phyloP scores from a whole-genome alignment of 2,888 invertebrate species.

The Hoplodrina blanda region DNA sequence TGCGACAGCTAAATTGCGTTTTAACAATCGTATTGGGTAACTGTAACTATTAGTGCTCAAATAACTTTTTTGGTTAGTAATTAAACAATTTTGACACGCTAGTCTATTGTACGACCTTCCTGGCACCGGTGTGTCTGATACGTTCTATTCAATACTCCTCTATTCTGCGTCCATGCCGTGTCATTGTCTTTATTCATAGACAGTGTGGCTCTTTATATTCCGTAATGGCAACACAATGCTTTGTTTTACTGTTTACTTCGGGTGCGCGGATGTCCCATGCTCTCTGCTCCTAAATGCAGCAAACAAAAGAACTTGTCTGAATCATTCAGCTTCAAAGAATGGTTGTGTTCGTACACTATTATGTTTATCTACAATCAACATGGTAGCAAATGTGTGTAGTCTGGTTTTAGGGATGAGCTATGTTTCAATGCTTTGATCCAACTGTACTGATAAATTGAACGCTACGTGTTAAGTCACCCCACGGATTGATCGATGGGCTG shows the following conservation, averaged over 20 bases:
- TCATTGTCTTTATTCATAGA: conserved; percentile 63
- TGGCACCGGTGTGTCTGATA: conserved; percentile 66
- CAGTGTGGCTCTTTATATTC: conserved; percentile 62
- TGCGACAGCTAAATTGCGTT: conserved; percentile 36
- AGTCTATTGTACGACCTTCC: conserved; percentile 55
- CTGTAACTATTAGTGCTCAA: conserved; percentile 31
- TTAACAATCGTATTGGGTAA: conserved; percentile 40
- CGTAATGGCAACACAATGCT: conserved; percentile 58
- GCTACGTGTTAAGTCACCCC: conserved; percentile 53
- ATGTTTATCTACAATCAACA: conserved; percentile 39
- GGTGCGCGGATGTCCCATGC: conserved; percentile 56
- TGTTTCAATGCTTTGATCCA: conserved; percentile 30
- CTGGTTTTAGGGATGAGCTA: conserved; percentile 33
- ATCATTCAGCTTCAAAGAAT: conserved; percentile 42
- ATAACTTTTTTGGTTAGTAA: conserved; percentile 45
- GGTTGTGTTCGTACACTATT: conserved; percentile 14
- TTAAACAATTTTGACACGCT: conserved; percentile 53
- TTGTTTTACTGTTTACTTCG: conserved; percentile 63
- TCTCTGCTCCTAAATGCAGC: conserved; percentile 43
- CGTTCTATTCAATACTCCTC: conserved; percentile 62
- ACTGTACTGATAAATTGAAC: conserved; percentile 50
- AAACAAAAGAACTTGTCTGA: conserved; percentile 49
- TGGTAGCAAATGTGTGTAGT: conserved; percentile 42
- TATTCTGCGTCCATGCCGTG: conserved; percentile 49
- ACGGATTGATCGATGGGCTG: conserved; percentile 61